phyloP scores from a whole-genome alignment of 1,140 invertebrate genomes.

The Pseudomyrmex cubaensis region DNA sequence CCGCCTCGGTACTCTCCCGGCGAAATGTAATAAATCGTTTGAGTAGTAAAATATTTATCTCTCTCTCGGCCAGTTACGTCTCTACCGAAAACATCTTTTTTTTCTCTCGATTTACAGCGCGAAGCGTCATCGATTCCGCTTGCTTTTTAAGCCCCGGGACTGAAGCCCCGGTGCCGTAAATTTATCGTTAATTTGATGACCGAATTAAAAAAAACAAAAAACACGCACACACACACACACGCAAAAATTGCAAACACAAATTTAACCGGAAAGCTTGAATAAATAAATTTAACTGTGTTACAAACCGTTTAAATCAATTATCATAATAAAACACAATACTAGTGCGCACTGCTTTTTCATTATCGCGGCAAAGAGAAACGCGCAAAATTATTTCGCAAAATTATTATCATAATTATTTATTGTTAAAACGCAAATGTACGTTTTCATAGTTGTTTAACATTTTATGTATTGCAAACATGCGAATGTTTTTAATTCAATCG shows the following conservation, averaged over 20 bases:
- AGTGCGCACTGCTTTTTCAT: not conserved
- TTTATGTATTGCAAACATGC: not conserved
- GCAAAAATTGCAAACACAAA: slow-evolving; percentile 3
- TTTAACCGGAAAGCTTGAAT: slow-evolving; percentile 25
- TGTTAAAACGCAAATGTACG: not conserved
- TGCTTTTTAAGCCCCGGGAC: slow-evolving; percentile 37
- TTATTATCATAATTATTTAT: too few relatives aligned
- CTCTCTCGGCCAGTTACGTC: slow-evolving; percentile 34
- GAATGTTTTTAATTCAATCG: not conserved
- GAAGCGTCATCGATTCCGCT: slow-evolving; percentile 44
- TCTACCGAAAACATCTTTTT: slow-evolving; percentile 58
- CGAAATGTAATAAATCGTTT: slow-evolving; percentile 60
- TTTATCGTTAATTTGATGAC: slow-evolving; percentile 45
- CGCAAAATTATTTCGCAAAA: not conserved
- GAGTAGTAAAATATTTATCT: slow-evolving; percentile 60
- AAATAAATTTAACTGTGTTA: slow-evolving; percentile 4
- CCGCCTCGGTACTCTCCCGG: slow-evolving; percentile 22
- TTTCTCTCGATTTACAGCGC: slow-evolving; percentile 44
- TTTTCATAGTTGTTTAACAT: not conserved
- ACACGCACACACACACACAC: not conserved
- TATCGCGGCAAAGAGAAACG: not conserved
- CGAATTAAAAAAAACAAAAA: not conserved
- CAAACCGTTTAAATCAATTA: too few relatives aligned
- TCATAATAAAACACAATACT: not conserved
- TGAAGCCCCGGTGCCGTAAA: slow-evolving; percentile 37